Percentiles rank a stretch among this genome's conserved stretches.
Conservation (phyloP, 2,797 vertebrate genomes). For the Gambusia yucatana region DNA sequence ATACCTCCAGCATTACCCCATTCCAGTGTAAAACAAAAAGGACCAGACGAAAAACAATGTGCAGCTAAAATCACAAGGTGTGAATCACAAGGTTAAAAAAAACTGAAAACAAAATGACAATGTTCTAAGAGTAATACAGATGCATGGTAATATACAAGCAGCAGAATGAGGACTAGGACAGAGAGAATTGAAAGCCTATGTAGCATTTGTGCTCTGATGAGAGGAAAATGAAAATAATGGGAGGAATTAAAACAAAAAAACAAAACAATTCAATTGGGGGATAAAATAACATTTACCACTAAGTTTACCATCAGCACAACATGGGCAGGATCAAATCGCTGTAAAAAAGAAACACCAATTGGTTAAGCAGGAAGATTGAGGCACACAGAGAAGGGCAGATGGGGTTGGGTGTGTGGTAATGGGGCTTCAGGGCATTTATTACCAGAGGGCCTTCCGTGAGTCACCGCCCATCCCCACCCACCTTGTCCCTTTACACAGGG, state of each 20-base stretch:
- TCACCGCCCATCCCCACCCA: slow-evolving; percentile 47
- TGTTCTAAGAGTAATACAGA: slow-evolving; percentile 85
- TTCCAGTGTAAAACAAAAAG: slow-evolving; percentile 89
- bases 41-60: slow-evolving; percentile 79
- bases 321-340: slow-evolving; percentile 99
- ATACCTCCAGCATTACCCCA: slow-evolving; percentile 92
- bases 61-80: slow-evolving; percentile 80
- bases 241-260: slow-evolving; percentile 83
- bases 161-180: slow-evolving; percentile 99
- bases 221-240: slow-evolving; percentile 77
- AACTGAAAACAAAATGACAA: slow-evolving; percentile 92
- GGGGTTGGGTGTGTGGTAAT: slow-evolving; percentile 71
- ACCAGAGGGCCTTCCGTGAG: slow-evolving; percentile 72
- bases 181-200: slow-evolving; percentile 88
- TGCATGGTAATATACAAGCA: slow-evolving; percentile 98
- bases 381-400: slow-evolving; percentile 86
- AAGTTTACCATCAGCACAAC: slow-evolving; percentile 99
- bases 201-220: slow-evolving; percentile 87
- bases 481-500: slow-evolving; percentile 72
- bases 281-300: slow-evolving; percentile 99
- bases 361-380: slow-evolving; percentile 99
- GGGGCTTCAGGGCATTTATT: slow-evolving; percentile 58
- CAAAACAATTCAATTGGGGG: slow-evolving; percentile 95
- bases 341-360: slow-evolving; percentile 99
- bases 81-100: slow-evolving; percentile 87